Evolutionary conservation across 2,113 vertebrate species (phyloP).

Genomic region (Embiotoca jacksoni): DNA sequence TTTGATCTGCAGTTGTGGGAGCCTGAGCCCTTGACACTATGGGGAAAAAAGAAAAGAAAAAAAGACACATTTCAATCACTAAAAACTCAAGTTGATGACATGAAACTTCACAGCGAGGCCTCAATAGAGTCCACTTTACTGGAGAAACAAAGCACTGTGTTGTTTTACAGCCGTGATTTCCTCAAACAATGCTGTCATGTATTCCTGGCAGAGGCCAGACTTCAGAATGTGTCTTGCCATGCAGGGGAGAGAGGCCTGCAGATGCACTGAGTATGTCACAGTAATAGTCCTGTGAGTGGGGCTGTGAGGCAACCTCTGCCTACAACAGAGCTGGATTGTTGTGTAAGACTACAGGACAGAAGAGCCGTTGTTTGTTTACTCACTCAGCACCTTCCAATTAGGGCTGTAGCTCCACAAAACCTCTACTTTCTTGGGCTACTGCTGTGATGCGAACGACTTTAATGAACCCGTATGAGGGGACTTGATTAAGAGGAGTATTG

Average conservation of each 20-base stretch:
- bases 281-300: slow-evolving; percentile 64
- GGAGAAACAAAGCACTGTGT: slow-evolving; percentile 49
- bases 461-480: slow-evolving; percentile 28
- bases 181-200: slow-evolving; percentile 61
- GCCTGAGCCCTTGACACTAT: slow-evolving; percentile 59
- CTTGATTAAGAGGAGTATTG: background rate
- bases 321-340: slow-evolving; percentile 74
- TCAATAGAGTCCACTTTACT: slow-evolving; percentile 30
- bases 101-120: slow-evolving; percentile 17
- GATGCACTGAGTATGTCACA: slow-evolving; percentile 56
- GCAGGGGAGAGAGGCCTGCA: slow-evolving; percentile 58
- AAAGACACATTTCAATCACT: slow-evolving; percentile 39
- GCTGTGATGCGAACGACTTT: slow-evolving; percentile 29
- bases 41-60: background rate
- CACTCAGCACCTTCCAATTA: slow-evolving; percentile 74
- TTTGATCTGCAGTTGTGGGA: background rate
- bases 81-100: slow-evolving; percentile 10
- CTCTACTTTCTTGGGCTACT: slow-evolving; percentile 36
- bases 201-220: slow-evolving; percentile 52
- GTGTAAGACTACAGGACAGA: slow-evolving; percentile 53
- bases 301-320: slow-evolving; percentile 47
- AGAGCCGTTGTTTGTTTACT: slow-evolving; percentile 62
- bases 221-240: slow-evolving; percentile 56
- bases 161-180: slow-evolving; percentile 45
- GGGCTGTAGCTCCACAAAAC: slow-evolving; percentile 37